Base-by-base conservation (phyloP, 2,797 vertebrate species). In the Pelochelys cantorii region DNA sequence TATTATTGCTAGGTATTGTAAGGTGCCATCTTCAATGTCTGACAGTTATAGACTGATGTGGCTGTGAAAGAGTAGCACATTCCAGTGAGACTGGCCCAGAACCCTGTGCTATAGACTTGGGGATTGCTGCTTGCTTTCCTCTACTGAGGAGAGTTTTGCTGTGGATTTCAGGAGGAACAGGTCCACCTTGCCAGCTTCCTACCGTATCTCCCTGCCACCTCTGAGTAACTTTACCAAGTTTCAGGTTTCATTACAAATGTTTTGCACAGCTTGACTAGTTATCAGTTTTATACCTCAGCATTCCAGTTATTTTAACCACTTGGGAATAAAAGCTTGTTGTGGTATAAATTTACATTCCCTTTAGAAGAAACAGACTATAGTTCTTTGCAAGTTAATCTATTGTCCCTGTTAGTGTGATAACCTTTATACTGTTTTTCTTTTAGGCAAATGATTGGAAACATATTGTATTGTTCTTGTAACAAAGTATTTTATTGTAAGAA, bases 351-450 rank as follows among this genome's bases (percentile, higher is more conserved):
- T 94, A 81, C 91, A 93, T 96, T 94, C 87, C 86, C 92, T 95
- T 95, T 95, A 96, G 93, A 95, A 95, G 91, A 94, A 97, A 89
- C 95, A 97, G 93, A 94, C 85, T 96, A 80, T 83, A 92, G 81
- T 91, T 97, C 93, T 95, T 96, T 92, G 87, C 93, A 96, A 96
- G 95, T 92, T 97, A 96, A 97, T 97, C 94, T 96, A 86, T 96
- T 97, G 96, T 97, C 93, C 92, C 93, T 95, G 81, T 95, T 96
- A 83, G 55, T 92, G 87, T 96, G 97, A 97, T 97, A 97, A 97
- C 96, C 95, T 96, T 96, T 96, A 94, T 81, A 53, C 93, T 86
- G 42, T 4, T 94, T 91, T 92, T 92, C 53, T 91, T 95, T 88
- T 86, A 88, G 93, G 90, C 92, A 95, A 95, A 81, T 96, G 93